Conservation (phyloP, 2,797 vertebrate species). For the Dicrostonyx torquatus region DNA sequence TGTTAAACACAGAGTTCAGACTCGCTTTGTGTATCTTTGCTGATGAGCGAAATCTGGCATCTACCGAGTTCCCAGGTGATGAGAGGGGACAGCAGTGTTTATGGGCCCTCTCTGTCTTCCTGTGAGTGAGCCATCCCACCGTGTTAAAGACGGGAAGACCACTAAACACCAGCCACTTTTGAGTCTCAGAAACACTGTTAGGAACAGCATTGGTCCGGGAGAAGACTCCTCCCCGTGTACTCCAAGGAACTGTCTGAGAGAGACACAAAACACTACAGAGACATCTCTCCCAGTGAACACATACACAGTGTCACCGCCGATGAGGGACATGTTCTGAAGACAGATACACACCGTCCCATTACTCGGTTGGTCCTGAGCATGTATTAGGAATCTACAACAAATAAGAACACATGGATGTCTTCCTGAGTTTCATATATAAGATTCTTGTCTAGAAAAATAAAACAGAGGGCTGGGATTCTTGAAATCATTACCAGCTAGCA, state of each 20-base stretch:
- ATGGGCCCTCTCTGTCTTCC: not conserved
- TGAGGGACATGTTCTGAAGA: slow-evolving; percentile 41
- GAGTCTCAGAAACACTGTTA: slow-evolving; percentile 41
- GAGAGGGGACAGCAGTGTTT: slow-evolving; percentile 36
- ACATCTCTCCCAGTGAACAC: slow-evolving; percentile 63
- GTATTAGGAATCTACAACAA: slow-evolving; percentile 71
- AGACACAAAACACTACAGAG: slow-evolving; percentile 40
- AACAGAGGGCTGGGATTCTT: too few relatives aligned
- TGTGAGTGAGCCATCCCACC: not conserved
- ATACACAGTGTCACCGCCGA: slow-evolving; percentile 63
- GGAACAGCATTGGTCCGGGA: slow-evolving; percentile 12
- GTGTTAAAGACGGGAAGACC: slow-evolving; percentile 2
- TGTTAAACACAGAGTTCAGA: slow-evolving; percentile 50
- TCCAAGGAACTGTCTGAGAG: not conserved
- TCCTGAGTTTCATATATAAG: slow-evolving; percentile 17
- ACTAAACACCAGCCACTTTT: slow-evolving; percentile 27
- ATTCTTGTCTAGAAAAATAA: slow-evolving; percentile 40
- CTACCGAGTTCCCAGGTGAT: slow-evolving; percentile 35
- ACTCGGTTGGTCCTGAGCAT: slow-evolving; percentile 49
- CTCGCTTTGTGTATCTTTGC: slow-evolving; percentile 8
- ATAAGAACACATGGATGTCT: slow-evolving; percentile 42
- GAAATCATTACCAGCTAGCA: too few relatives aligned
- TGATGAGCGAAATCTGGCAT: slow-evolving; percentile 34
- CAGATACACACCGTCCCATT: slow-evolving; percentile 49
- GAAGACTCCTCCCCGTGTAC: not conserved